Evolutionary conservation across 2,113 vertebrate species (phyloP), one percentile per base, ranked within the genome.

Genomic region (Pipa parva): DNA sequence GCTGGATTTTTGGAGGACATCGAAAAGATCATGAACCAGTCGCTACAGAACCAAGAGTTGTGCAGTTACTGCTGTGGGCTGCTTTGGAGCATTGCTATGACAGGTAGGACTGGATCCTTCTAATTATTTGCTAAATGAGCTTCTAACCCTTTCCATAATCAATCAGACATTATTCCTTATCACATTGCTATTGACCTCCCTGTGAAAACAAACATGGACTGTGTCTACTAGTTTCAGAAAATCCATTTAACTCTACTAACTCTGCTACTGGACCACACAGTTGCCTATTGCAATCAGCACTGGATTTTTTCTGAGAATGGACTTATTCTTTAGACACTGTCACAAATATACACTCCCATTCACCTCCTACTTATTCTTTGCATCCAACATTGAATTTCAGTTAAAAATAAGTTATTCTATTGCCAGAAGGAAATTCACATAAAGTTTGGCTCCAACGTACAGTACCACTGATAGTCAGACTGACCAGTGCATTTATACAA

Each of bases 31-130:
- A 63, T 89, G 67, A 48, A 33, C 2, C 9, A 4, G 8, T 83
- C 79, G 39, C 39, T 63, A 3, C 51, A 56, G 0, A 71, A 81
- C 63, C 77, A 71, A 24, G 29, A 83, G 15, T 20, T 88, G 31
- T 85, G 86, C 66, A 1, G 68, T 3, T 66, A 66, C 0, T 75
- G 84, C 70, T 86, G 85, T 27, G 63, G 71, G 0, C 70, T 83
- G 24, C 79, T 91, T 59, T 88, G 88, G 87, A 75, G 80, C 59
- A 22, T 92, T 72, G 72, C 83, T 59, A 78, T 24, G 12, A 81
- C 78, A 0, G 76, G 89, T 90, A 13, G 80, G 86, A 28, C 18
- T 49, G 46, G 2, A 13, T 10, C 39, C 10, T 4, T 42, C 6
- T 7, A 4, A 10, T 15, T 4, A 42, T 7, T 10, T 7, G 4